Base-by-base conservation (phyloP, 2,888 invertebrate genomes). In the Parnassius mnemosyne region DNA sequence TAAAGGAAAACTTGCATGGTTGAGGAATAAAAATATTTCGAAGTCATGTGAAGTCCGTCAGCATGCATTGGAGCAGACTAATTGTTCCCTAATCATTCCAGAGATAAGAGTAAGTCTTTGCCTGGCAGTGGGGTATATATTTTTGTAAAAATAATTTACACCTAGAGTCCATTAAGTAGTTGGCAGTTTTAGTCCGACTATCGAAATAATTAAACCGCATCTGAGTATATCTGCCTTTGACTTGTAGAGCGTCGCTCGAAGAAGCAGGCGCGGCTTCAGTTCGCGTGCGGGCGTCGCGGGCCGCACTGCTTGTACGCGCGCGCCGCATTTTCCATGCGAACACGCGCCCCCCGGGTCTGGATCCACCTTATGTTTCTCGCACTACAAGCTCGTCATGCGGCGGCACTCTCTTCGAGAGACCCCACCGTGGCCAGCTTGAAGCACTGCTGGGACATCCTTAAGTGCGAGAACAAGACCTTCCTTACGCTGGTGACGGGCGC, bases 311-410 rank as follows among this genome's bases (percentile, higher is more conserved):
- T 98, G 66, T 98, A 97, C 91, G 94, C 95, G 63, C 94, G 95
- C 78, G 94, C 95, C 10, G 94, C 94, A 71, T 96, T 96, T 87
- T 94, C 94, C 11, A 94, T 96, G 94, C 93, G 95, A 69, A 96
- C 96, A 43, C 93, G 96, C 68, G 94, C 95, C 79, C 96, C 98
- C 0, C 93, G 97, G 70, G 95, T 96, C 52, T 98, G 98, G 98
- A 96, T 98, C 69, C 98, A 98, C 89, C 93, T 98, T 57, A 98
- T 98, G 97, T 98, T 98, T 87, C 93, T 98, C 58, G 97, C 97
- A 67, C 93, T 98, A 67, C 97, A 97, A 93, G 96, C 96, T 10
- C 92, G 96, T 65, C 95, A 95, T 69, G 92, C 93, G 57, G 94
- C 95, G 66, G 97, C 97, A 20, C 87, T 97, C 34, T 96, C 96